These are phyloP conservation scores for Salvelinus sp. DNA, from an alignment of 2,113 vertebrate species.

Conservation along the genomic window DNA sequence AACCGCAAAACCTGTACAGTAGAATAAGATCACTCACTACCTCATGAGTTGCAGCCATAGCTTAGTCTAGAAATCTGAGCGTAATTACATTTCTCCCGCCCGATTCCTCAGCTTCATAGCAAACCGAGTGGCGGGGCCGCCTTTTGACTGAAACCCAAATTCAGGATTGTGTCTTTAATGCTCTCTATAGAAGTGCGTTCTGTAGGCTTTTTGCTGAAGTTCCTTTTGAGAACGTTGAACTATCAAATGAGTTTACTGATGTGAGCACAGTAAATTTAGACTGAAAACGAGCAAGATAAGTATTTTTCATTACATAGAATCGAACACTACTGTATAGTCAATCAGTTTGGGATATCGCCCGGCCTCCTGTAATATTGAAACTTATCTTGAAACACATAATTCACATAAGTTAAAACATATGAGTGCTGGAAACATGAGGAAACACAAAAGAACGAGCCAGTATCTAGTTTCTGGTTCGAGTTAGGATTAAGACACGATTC, in stretches of 20 bases:
- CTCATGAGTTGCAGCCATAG: neutral
- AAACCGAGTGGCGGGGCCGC: too few relatives aligned
- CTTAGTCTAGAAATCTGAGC: too few relatives aligned
- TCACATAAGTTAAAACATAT: constrained; percentile 32
- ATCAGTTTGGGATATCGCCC: neutral
- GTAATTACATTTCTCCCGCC: too few relatives aligned
- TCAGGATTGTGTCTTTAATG: neutral
- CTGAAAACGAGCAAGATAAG: neutral
- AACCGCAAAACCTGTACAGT: neutral
- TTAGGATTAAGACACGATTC: constrained; percentile 12
- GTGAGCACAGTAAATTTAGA: neutral
- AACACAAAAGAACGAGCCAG: constrained; percentile 20
- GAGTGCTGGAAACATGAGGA: constrained; percentile 26
- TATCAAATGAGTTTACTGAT: neutral
- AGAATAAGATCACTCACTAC: neutral
- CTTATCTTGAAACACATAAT: constrained; percentile 6
- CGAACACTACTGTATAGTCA: neutral
- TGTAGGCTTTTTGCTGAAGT: neutral
- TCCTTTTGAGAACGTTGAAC: neutral
- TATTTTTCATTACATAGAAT: neutral
- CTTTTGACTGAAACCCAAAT: neutral
- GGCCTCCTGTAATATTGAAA: constrained; percentile 13
- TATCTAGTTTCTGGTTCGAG: constrained; percentile 26
- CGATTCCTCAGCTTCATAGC: too few relatives aligned
- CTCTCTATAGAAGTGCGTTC: neutral